phyloP scores from a whole-genome alignment of 2,888 invertebrate species.

The Liodrosophila aerea region DNA sequence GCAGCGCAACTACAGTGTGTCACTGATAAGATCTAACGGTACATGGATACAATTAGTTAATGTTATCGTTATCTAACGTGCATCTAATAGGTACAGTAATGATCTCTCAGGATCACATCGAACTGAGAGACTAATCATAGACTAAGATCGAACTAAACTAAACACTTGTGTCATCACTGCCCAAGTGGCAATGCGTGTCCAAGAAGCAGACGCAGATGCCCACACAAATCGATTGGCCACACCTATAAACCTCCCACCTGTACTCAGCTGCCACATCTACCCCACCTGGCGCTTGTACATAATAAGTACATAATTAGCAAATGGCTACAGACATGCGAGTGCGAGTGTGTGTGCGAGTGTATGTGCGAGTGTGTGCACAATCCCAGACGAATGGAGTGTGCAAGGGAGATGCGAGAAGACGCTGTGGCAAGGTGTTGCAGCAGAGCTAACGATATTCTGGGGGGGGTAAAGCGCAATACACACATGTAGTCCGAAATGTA shows the following conservation, averaged over 20 bases:
- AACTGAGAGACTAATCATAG: no score
- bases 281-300: background rate
- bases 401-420: background rate
- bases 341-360: background rate
- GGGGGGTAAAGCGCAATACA: no score
- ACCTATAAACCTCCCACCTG: background rate
- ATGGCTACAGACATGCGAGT: slow-evolving; percentile 6
- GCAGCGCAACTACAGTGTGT: no score
- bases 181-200: slow-evolving; percentile 6
- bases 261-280: background rate
- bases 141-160: no score
- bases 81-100: no score
- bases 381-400: slow-evolving; percentile 6
- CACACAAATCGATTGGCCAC: slow-evolving; percentile 21
- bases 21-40: background rate
- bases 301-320: slow-evolving; percentile 50
- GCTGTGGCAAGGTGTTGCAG: background rate
- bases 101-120: no score
- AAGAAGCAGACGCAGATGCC: slow-evolving; percentile 6
- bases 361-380: slow-evolving; percentile 13
- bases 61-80: no score
- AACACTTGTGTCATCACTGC: no score
- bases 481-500: no score
- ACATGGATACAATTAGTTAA: no score
- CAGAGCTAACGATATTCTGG: no score